Base-by-base conservation (phyloP, 2,888 invertebrate species). In the Teleogryllus oceanicus region DNA sequence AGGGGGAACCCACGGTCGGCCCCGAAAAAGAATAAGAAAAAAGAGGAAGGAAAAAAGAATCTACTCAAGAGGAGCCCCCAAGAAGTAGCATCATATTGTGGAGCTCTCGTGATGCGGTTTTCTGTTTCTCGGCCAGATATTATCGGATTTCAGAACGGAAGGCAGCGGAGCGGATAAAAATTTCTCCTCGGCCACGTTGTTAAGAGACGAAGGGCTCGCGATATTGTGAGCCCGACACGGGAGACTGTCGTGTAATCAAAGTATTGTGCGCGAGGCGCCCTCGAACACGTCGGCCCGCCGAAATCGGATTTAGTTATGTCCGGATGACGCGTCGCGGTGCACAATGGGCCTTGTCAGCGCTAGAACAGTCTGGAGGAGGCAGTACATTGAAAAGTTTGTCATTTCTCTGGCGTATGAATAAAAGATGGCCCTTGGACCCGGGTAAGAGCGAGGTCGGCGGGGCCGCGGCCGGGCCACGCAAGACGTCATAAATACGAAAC, bases 41-140 rank as follows among this genome's bases (percentile, higher is more conserved):
- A 5, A 11, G 11, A 62, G n/a, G n/a, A 11, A 62, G 10, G 10
- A 62, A 18, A 62, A 62, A 62, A 62, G n/a, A 62, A 62, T 62
- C 13, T n/a, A 62, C n/a, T n/a, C 62, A 18, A 13, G 62, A 62
- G 62, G 62, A 62, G 62, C n/a, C 62, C 62, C 62, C 62, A 62
- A 62, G 62, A 62, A 62, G 62, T 62, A 62, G 62, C 62, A n/a
- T 62, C 62, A 62, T 62, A 62, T 62, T 62, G 62, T 62, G 62
- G 62, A 62, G 62, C 13, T 62, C 62, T 62, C n/a, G 11, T n/a
- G 62, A 8, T 62, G 62, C 62, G 62, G 62, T 62, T 62, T 62
- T 62, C 62, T 62, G 62, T 62, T 62, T 62, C 62, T n/a, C n/a
- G 62, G 8, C 13, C 62, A 18, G 62, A 62, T 62, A 62, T 62